Percentiles rank a stretch among this genome's conserved stretches.
Evolutionary conservation across 2,797 vertebrate genomes (phyloP).

Genomic region (Anguilla anguilla): DNA sequence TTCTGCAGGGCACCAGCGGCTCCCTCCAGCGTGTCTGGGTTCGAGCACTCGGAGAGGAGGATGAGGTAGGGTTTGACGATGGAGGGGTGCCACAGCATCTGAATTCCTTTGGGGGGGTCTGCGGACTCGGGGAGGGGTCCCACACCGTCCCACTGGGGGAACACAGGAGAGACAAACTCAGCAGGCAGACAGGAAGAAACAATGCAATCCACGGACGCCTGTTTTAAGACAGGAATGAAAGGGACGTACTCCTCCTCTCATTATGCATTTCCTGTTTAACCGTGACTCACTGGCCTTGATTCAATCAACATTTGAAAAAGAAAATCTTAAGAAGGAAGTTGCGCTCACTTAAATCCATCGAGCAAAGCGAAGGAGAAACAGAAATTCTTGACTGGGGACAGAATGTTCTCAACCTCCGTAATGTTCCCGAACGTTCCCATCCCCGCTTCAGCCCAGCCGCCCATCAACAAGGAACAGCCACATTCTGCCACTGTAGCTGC

Average conservation of each 20-base stretch:
- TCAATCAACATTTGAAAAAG: neutral
- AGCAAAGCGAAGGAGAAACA: neutral
- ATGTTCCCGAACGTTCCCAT: neutral
- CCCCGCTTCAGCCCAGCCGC: neutral
- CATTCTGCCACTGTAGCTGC: neutral
- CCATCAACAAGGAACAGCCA: neutral
- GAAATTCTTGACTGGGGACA: neutral
- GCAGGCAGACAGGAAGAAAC: neutral
- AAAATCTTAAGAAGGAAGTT: neutral
- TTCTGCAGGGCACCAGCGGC: conserved; percentile 88
- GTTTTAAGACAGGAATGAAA: neutral
- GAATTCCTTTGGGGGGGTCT: conserved; percentile 87
- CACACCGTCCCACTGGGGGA: conserved; percentile 84
- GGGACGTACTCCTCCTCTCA: neutral
- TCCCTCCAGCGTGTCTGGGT: conserved; percentile 87
- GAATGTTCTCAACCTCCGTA: neutral
- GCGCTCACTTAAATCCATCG: neutral
- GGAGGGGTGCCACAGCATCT: conserved; percentile 91
- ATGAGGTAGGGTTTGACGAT: conserved; percentile 93
- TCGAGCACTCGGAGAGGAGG: conserved; percentile 89
- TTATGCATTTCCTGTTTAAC: neutral
- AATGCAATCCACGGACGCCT: neutral
- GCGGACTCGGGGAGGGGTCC: conserved; percentile 87
- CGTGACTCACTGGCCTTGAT: neutral
- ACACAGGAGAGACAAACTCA: conserved; percentile 37